phyloP scores from a whole-genome alignment of 2,113 vertebrate species.

The Apus apus region DNA sequence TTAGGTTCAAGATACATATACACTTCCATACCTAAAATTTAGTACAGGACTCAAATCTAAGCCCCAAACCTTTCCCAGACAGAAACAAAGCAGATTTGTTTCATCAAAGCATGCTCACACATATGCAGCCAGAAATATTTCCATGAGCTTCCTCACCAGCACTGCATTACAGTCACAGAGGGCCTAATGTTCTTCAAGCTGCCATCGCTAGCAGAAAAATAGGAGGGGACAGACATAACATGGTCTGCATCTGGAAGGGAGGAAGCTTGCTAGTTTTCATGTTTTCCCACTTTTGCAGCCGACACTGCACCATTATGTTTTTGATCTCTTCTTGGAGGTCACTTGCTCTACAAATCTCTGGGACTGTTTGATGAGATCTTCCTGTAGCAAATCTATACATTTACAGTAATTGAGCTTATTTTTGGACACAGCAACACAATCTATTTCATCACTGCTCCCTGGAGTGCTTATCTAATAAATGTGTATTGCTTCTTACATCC shows the following conservation, averaged over 20 bases:
- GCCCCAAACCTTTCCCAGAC: neutral
- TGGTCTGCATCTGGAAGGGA: neutral
- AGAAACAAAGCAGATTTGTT: neutral
- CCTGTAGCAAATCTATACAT: neutral
- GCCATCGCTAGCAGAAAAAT: neutral
- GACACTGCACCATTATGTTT: neutral
- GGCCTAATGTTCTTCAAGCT: neutral
- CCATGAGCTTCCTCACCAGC: neutral
- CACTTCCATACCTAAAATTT: neutral
- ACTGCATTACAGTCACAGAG: neutral
- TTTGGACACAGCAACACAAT: neutral
- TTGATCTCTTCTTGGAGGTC: constrained; percentile 4
- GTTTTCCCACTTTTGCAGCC: neutral
- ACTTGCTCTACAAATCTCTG: neutral
- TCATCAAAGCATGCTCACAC: neutral
- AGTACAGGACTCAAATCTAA: neutral
- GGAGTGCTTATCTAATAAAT: constrained; percentile 32
- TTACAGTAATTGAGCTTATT: constrained; percentile 28
- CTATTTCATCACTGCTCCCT: constrained; percentile 42
- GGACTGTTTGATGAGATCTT: neutral
- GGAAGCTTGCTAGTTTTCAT: neutral
- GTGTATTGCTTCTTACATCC: constrained; percentile 55
- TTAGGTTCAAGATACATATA: neutral
- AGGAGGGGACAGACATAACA: neutral
- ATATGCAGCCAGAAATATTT: neutral